Percentiles rank a stretch among this genome's conserved stretches.
Evolutionary conservation across 2,113 vertebrate species (phyloP).

Genomic region (Numida meleagris): DNA sequence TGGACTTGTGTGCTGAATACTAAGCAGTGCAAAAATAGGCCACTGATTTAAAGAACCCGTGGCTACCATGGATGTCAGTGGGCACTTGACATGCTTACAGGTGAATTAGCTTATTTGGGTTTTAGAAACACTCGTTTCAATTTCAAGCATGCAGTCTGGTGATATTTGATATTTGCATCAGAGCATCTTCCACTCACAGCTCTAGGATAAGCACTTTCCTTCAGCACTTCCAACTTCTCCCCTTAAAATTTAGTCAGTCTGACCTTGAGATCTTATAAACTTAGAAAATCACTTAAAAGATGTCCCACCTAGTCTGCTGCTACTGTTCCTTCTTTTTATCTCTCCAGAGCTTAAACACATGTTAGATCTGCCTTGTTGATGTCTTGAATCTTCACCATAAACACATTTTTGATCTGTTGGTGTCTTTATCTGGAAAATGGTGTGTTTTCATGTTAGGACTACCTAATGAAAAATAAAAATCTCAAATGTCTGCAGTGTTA

Average conservation of each 20-base stretch:
- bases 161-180: neutral
- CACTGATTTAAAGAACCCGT: conserved; percentile 59
- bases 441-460: neutral
- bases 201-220: neutral
- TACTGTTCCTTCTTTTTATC: neutral
- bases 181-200: neutral
- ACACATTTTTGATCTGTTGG: neutral
- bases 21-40: conserved; percentile 63
- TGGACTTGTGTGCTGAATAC: conserved; percentile 43
- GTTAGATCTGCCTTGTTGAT: neutral
- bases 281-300: neutral
- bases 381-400: neutral
- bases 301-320: neutral
- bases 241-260: neutral
- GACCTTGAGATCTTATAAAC: neutral
- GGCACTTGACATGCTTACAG: neutral
- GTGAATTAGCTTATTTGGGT: neutral
- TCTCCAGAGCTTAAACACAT: neutral
- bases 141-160: neutral
- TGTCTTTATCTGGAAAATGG: neutral
- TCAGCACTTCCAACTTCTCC: neutral
- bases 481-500: neutral
- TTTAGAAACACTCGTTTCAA: neutral
- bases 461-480: neutral
- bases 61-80: neutral